phyloP scores from a whole-genome alignment of 2,888 invertebrate genomes.

The Maniola hyperantus region DNA sequence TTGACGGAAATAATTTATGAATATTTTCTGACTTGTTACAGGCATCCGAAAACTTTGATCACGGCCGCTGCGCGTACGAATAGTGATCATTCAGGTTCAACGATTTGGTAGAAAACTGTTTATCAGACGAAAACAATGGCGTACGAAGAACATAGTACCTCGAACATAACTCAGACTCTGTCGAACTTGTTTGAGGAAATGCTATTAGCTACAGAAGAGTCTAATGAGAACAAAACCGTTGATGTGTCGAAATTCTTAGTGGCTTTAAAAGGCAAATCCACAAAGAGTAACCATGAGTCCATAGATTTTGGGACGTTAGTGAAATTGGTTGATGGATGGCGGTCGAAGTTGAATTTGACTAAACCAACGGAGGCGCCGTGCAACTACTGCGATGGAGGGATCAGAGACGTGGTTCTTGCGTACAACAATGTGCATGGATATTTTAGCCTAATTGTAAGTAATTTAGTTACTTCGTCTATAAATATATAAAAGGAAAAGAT shows the following conservation, averaged over 20 bases:
- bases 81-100: conserved; percentile 1
- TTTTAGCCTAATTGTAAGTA: conserved; percentile 89
- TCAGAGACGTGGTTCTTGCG: conserved; percentile 82
- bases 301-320: conserved; percentile 70
- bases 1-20: background rate
- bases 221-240: conserved; percentile 59
- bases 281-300: conserved; percentile 60
- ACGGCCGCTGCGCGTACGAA: conserved; percentile 2
- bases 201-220: conserved; percentile 61
- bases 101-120: background rate
- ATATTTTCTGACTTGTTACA: conserved; percentile 18
- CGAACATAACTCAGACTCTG: conserved; percentile 69
- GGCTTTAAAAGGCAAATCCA: conserved; percentile 59
- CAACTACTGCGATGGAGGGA: conserved; percentile 83
- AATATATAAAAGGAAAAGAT: too few relatives aligned
- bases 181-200: conserved; percentile 72
- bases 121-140: conserved; percentile 54
- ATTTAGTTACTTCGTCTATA: background rate
- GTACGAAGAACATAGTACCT: conserved; percentile 51
- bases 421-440: conserved; percentile 92
- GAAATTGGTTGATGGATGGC: conserved; percentile 67
- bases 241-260: conserved; percentile 65
- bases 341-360: conserved; percentile 63
- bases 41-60: conserved; percentile 13
- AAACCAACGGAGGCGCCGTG: conserved; percentile 60